Evolutionary conservation across 2,113 vertebrate species (phyloP).

Genomic region (Scomber scombrus): DNA sequence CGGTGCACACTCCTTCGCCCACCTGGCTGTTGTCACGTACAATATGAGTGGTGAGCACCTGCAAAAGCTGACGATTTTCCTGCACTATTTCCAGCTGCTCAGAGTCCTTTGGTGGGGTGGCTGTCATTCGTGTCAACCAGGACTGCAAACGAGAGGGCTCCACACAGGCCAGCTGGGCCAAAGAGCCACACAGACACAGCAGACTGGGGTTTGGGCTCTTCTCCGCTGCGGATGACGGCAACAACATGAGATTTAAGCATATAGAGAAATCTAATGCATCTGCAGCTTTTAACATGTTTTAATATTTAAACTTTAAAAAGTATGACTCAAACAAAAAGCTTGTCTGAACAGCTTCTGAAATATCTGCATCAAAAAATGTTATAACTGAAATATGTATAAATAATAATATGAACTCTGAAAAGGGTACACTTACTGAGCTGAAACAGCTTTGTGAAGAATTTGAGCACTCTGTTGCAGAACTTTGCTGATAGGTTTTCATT

Average conservation of each 20-base stretch:
- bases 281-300: not conserved
- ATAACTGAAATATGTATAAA: not conserved
- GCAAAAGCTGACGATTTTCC: slow-evolving; percentile 96
- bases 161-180: slow-evolving; percentile 96
- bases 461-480: slow-evolving; percentile 98
- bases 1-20: slow-evolving; percentile 97
- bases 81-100: slow-evolving; percentile 95
- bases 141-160: slow-evolving; percentile 92
- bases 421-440: slow-evolving; percentile 92
- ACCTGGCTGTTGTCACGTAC: slow-evolving; percentile 99
- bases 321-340: not conserved
- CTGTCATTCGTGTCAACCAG: slow-evolving; percentile 97
- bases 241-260: not conserved
- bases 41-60: slow-evolving; percentile 95
- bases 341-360: not conserved
- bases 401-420: not conserved
- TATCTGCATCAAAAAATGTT: not conserved
- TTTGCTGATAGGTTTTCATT: slow-evolving; percentile 97
- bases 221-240: slow-evolving; percentile 86
- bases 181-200: slow-evolving; percentile 92
- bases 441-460: slow-evolving; percentile 99
- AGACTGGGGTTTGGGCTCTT: slow-evolving; percentile 97
- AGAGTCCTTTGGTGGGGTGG: slow-evolving; percentile 93
- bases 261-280: not conserved
- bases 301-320: too few relatives aligned